Evolutionary conservation across 2,797 vertebrate genomes (phyloP).

Genomic region (Acridotheres tristis): DNA sequence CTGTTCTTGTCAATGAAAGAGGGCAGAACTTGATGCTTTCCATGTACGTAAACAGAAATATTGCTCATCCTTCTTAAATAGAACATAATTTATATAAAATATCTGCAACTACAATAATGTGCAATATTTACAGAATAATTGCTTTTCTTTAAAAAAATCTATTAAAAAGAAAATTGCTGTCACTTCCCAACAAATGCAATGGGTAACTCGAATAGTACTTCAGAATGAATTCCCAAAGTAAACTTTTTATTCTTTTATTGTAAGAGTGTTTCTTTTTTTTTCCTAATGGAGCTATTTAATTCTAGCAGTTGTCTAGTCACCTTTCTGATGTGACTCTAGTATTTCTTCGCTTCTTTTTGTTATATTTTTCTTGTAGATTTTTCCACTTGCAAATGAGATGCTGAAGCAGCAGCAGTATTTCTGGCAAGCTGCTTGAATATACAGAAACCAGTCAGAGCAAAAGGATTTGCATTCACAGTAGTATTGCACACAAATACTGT

Average conservation of each 20-base stretch:
- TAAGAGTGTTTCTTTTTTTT: too few species aligned
- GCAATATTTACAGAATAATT: background rate
- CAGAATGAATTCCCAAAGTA: background rate
- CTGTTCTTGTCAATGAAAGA: background rate
- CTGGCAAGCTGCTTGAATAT: conserved; percentile 31
- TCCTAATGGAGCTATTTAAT: background rate
- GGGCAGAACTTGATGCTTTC: background rate
- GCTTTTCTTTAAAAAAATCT: background rate
- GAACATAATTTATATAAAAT: background rate
- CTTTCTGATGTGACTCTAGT: background rate
- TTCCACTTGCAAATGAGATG: conserved; percentile 24
- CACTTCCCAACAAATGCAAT: background rate
- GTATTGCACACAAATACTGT: conserved; percentile 28
- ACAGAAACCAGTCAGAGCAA: conserved; percentile 34
- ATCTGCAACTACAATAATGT: background rate
- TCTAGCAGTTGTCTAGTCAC: background rate
- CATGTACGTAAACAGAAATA: background rate
- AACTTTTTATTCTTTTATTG: background rate
- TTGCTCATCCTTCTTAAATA: background rate
- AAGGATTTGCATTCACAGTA: conserved; percentile 49
- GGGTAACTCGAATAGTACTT: background rate
- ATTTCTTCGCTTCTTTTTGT: background rate
- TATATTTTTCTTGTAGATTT: background rate
- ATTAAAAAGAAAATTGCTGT: background rate
- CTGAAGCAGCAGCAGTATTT: conserved; percentile 41